Conservation (phyloP, 2,113 vertebrate genomes). For the Axis porcinus region DNA sequence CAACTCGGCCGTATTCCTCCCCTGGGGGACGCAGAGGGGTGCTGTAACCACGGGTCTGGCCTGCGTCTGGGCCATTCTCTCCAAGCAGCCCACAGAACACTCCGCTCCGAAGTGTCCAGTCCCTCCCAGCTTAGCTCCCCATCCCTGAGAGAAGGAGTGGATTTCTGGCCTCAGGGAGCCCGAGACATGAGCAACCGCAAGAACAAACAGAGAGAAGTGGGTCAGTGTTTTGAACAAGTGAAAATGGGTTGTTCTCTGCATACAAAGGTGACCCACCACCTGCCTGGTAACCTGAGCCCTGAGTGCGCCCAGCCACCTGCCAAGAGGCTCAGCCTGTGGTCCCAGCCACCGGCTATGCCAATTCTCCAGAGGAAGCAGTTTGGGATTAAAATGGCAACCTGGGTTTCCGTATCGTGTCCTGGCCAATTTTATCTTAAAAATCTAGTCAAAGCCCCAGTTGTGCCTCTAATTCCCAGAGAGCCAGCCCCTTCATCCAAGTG, state of each 20-base stretch:
- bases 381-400: background rate
- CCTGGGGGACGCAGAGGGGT: background rate
- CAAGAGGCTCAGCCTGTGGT: background rate
- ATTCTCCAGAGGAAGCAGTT: background rate
- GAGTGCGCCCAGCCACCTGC: background rate
- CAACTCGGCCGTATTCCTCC: rapidly evolving
- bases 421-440: background rate
- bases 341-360: rapidly evolving
- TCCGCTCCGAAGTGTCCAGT: background rate
- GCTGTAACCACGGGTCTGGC: rapidly evolving
- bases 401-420: background rate
- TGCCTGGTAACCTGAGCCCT: background rate
- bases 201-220: background rate
- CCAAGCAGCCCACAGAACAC: background rate
- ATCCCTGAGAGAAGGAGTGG: background rate
- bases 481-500: background rate
- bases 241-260: background rate
- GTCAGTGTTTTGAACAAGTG: background rate
- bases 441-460: background rate
- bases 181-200: background rate
- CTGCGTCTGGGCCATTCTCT: rapidly evolving
- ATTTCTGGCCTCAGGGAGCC: background rate
- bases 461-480: background rate
- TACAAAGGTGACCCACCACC: background rate
- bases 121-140: background rate